Percentiles rank a stretch among this genome's conserved stretches.
phyloP scores from a whole-genome alignment of 35 echinoderm and acorn worm genomes.

The Stichopus chloronotus region DNA sequence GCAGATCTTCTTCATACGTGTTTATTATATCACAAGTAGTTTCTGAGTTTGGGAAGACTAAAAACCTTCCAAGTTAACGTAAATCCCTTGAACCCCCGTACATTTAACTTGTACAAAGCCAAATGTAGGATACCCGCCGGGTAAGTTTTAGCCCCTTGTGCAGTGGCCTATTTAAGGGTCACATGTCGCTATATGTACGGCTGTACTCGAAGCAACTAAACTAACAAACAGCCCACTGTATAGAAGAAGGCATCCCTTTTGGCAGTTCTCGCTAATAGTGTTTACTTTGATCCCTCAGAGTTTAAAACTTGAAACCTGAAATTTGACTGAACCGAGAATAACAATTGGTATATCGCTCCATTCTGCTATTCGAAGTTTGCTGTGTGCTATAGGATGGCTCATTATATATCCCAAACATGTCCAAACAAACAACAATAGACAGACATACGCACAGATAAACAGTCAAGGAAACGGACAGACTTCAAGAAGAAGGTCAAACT shows the following conservation, averaged over 20 bases:
- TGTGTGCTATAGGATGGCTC: too few species aligned
- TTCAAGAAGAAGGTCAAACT: too few species aligned
- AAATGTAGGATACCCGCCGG: constrained; percentile 33
- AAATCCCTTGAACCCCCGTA: constrained; percentile 31
- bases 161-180: constrained; percentile 49
- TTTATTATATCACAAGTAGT: background rate
- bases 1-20: background rate
- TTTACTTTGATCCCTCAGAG: constrained; percentile 2
- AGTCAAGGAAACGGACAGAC: too few species aligned
- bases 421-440: too few species aligned
- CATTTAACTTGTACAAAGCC: constrained; percentile 4
- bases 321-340: background rate
- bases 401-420: too few species aligned
- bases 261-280: constrained; percentile 26
- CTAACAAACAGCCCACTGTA: constrained; percentile 6
- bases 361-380: too few species aligned
- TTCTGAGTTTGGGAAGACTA: background rate
- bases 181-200: constrained; percentile 13
- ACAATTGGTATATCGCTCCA: too few species aligned
- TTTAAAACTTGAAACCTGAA: background rate
- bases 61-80: constrained; percentile 11
- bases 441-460: too few species aligned
- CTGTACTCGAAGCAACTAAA: constrained; percentile 8
- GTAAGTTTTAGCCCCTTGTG: constrained; percentile 22
- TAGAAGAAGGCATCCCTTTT: background rate